These are phyloP conservation scores for Aphelinus atriplicis DNA, from an alignment of 1,140 invertebrate genomes.

Conservation along the genomic window DNA sequence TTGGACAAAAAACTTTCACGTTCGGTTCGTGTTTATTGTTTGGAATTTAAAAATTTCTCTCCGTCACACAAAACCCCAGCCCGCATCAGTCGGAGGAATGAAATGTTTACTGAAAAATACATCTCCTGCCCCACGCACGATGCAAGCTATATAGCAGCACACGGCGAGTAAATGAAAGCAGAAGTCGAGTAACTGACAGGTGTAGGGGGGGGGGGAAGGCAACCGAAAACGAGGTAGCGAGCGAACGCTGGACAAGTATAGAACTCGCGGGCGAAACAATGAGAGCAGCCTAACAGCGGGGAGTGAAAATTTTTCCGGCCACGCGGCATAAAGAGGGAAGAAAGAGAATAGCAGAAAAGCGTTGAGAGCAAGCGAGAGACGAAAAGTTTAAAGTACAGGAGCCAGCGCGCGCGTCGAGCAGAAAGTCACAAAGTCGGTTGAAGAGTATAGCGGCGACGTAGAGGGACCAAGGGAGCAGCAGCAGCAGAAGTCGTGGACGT, in stretches of 20 bases:
- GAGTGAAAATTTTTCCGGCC: slow-evolving; percentile 4
- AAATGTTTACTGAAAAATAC: too few species aligned
- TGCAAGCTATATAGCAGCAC: too few species aligned
- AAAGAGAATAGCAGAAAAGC: neutral
- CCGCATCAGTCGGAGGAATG: too few species aligned
- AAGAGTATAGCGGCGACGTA: slow-evolving; percentile 10
- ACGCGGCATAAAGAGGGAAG: neutral
- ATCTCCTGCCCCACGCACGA: too few species aligned
- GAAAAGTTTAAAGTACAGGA: neutral
- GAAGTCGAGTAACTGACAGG: too few species aligned
- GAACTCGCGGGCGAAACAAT: slow-evolving; percentile 17
- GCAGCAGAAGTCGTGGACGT: neutral
- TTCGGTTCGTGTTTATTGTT: too few species aligned
- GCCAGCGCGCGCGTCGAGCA: neutral
- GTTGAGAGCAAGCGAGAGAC: neutral
- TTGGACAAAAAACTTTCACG: too few species aligned
- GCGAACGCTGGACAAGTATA: neutral
- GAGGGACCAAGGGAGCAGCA: slow-evolving; percentile 1
- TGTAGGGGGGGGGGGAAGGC: too few species aligned
- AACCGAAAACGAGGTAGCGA: neutral
- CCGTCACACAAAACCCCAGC: too few species aligned
- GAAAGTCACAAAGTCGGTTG: slow-evolving; percentile 27
- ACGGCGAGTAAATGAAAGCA: too few species aligned
- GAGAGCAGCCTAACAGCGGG: neutral
- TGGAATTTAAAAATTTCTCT: too few species aligned